Base-by-base conservation (phyloP, 2,888 invertebrate species). In the Dasypogon diadema region DNA sequence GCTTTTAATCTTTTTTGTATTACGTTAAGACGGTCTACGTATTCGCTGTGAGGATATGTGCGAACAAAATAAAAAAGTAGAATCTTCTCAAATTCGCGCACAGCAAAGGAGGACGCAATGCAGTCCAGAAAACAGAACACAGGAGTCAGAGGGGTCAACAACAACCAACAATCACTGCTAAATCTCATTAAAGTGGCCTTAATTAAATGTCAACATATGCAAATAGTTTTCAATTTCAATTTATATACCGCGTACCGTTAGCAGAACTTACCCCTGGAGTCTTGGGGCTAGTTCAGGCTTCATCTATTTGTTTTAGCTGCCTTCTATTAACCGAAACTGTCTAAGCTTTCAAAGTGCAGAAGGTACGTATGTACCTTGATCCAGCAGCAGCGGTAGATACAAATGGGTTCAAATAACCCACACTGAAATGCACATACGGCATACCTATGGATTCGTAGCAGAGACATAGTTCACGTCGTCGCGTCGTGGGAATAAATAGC, bases 161-260 rank as follows among this genome's bases (percentile, higher is more conserved):
- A n/a, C 42, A 42, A 21, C 51, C n/a, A n/a, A 54, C 51, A 26
- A 21, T 16, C 37, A 55, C 22, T 37, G 55, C 58, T 46, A 80
- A 82, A 82, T 79, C 81, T 82, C 78, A 81, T 82, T 82, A 81
- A 81, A 80, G 81, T 80, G 79, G 79, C 81, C 79, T 79, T 82
- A 82, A 82, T 82, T 81, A 81, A 81, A 81, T 80, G 81, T 80
- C 81, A 81, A 81, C 81, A 81, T 81, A 81, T 80, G 80, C 83
- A 81, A 81, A 81, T 79, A 81, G 56, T 74, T 74, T 74, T 26
- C 74, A 74, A 58, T 74, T 60, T 60, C 46, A 74, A 74, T 74
- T 74, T 74, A 48, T 58, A 60, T 42, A 56, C 56, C 56, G 73
- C 55, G 56, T 73, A 14, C 42, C 42, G 42, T 73, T 56, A 73